Evolutionary conservation across 1,140 invertebrate species (phyloP), one percentile per base, ranked within the genome.

Genomic region (Pseudomyrmex concolor): DNA sequence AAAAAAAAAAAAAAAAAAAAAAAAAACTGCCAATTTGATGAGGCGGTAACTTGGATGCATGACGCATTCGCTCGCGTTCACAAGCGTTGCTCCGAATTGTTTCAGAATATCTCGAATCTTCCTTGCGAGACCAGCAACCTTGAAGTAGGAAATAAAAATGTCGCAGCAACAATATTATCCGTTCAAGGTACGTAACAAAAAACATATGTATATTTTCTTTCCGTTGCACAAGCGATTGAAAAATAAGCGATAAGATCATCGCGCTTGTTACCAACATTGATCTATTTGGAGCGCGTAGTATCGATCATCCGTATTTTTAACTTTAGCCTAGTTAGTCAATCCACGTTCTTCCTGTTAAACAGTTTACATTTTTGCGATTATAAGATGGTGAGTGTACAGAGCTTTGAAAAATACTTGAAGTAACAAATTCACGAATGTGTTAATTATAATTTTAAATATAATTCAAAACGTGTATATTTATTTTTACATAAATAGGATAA

Each of bases 91-190:
- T 4, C 4, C n/a, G 13, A 10, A 9, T 15, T 62, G n/a, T 62
- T 64, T 82, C 34, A 81, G 68, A 70, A 3, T 48, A 5, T 43
- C 19, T 22, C 48, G 22, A 43, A 2, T 51, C 10, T 81, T 60
- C 66, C 45, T 4, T 60, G 62, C 12, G 68, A 72, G 5, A n/a
- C 51, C 12, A 17, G n/a, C 19, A 45, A 19, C 51, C 34, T 34
- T 7, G 25, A 8, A 7, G 0, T 68, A 59, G 15, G 15, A 89
- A 87, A 55, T 86, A 60, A 90, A 87, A 78, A 92, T 92, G 92
- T 90, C 92, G 68, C 91, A 92, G 64, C 91, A 93, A 84, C 91
- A 92, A 62, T 93, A 92, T 74, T 93, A 92, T 84, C 92, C 92
- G 13, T 93, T 91, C 84, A 93, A 93, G 91, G 92, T 93, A 87